These are phyloP conservation scores for Pteruthius melanotis DNA, from an alignment of 2,113 vertebrate genomes.

Conservation along the genomic window DNA sequence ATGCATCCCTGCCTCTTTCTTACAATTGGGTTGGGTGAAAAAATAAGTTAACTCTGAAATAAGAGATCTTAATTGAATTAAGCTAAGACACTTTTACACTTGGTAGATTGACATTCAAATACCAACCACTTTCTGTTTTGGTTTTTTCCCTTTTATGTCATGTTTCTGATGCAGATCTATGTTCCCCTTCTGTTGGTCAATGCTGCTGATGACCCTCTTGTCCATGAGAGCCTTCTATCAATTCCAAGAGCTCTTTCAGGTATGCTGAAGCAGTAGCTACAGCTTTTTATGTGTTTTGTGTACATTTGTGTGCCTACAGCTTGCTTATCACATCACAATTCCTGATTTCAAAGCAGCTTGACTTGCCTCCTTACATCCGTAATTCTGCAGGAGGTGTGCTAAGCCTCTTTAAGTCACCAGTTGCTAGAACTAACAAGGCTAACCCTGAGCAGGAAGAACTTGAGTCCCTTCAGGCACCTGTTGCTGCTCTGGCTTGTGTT, in stretches of 20 bases:
- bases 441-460: background rate
- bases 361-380: background rate
- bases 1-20: background rate
- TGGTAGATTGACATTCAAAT: background rate
- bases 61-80: background rate
- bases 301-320: background rate
- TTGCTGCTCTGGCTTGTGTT: background rate
- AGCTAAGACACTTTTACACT: background rate
- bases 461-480: background rate
- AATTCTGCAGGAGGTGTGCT: background rate
- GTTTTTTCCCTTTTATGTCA: background rate
- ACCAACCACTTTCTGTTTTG: background rate
- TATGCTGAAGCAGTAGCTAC: slow-evolving; percentile 54
- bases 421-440: background rate
- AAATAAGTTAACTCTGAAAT: background rate
- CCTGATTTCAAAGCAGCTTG: background rate
- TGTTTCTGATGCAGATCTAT: slow-evolving; percentile 77
- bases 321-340: background rate
- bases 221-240: slow-evolving; percentile 91
- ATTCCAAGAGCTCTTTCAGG: slow-evolving; percentile 95
- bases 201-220: slow-evolving; percentile 92
- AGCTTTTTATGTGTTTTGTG: background rate
- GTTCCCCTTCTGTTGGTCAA: slow-evolving; percentile 96
- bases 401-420: background rate
- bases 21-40: background rate